Percentiles rank a stretch among this genome's conserved stretches.
Evolutionary conservation across 1,140 invertebrate species (phyloP).

Genomic region (Atta cephalotes): DNA sequence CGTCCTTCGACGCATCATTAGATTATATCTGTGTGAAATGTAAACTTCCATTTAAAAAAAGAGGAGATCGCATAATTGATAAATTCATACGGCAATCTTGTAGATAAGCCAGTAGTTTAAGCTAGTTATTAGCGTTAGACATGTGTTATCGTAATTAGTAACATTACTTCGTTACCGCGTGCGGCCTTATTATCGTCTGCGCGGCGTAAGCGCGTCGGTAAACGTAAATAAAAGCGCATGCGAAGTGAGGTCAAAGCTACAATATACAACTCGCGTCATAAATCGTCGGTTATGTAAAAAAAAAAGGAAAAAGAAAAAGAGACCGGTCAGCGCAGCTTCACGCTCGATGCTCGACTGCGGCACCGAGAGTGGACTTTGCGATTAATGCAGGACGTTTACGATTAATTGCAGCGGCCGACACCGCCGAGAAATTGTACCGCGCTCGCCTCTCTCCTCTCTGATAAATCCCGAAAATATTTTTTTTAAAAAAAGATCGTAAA

Average conservation of each 20-base stretch:
- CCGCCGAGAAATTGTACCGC: background rate
- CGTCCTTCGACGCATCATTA: background rate
- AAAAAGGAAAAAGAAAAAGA: constrained; percentile 3
- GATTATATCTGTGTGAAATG: background rate
- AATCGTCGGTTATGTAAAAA: constrained; percentile 48
- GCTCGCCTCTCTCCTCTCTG: background rate
- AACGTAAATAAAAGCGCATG: constrained; percentile 53
- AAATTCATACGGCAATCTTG: constrained; percentile 11
- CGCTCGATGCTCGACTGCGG: background rate
- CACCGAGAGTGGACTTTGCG: constrained; percentile 25
- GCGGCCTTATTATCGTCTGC: constrained; percentile 18
- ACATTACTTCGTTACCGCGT: constrained; percentile 46
- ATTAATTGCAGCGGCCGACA: constrained; percentile 14
- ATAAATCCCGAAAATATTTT: constrained; percentile 55
- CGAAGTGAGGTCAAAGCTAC: constrained; percentile 49
- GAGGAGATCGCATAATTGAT: background rate
- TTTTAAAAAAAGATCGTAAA: constrained; percentile 51
- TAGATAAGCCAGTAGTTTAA: constrained; percentile 23
- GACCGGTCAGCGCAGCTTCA: background rate
- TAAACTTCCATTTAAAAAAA: background rate
- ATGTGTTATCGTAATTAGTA: constrained; percentile 58
- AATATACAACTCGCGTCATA: constrained; percentile 50
- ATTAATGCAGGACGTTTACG: constrained; percentile 24
- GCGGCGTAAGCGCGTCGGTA: background rate
- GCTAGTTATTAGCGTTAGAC: constrained; percentile 43